A percentile compares a stretch with the other conserved stretches of the same genome.
These are phyloP conservation scores for Elaphurus davidianus DNA, from an alignment of 2,113 vertebrate species.

Conservation along the genomic window DNA sequence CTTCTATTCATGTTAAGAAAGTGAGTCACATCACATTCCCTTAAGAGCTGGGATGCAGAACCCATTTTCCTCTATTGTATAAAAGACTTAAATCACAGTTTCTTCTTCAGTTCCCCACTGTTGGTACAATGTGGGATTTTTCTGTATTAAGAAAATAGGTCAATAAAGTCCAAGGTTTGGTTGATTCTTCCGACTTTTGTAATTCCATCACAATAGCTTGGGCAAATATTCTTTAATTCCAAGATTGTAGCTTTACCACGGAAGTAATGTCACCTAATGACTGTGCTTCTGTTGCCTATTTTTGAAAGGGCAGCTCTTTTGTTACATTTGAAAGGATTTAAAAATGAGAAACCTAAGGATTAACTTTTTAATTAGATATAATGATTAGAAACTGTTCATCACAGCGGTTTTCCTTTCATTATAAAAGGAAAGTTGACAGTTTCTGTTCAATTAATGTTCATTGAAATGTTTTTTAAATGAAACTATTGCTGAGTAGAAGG, in stretches of 20 bases:
- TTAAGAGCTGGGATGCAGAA: not conserved
- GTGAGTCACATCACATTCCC: not conserved
- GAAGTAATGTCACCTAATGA: constrained; percentile 13
- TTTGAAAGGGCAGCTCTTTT: constrained; percentile 40
- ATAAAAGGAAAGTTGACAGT: constrained; percentile 26
- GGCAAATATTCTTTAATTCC: constrained; percentile 17
- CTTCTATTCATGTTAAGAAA: not conserved
- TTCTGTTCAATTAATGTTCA: constrained; percentile 30
- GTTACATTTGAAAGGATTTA: constrained; percentile 55
- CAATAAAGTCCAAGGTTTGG: not conserved
- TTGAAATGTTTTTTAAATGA: constrained; percentile 42
- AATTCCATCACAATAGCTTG: constrained; percentile 29
- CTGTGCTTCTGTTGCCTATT: not conserved
- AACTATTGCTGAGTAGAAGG: constrained; percentile 41
- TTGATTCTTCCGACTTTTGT: constrained; percentile 12
- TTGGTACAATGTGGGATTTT: not conserved
- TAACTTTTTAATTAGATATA: constrained; percentile 66
- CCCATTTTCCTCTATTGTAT: not conserved
- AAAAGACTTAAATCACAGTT: not conserved
- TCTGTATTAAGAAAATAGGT: constrained; percentile 29
- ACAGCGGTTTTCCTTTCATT: constrained; percentile 43
- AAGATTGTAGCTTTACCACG: not conserved
- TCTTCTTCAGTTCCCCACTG: not conserved
- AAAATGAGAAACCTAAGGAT: constrained; percentile 36
- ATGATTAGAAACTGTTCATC: constrained; percentile 57